These are phyloP conservation scores for Aurelia aurita complex sp. Pacific DNA, from an alignment of 30 jellyfish, hydroid and myxozoan genomes.

Conservation along the genomic window DNA sequence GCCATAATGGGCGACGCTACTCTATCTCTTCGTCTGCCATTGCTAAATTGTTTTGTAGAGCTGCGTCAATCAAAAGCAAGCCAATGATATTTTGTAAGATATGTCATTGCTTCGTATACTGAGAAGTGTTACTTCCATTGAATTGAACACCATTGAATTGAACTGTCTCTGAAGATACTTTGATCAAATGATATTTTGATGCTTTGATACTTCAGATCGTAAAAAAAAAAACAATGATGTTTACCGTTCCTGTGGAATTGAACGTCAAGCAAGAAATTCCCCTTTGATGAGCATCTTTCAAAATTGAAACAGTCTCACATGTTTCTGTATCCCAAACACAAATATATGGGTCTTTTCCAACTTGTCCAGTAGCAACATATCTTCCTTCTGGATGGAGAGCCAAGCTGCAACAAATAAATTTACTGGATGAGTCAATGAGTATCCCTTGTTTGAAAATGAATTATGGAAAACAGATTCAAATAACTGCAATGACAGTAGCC, in stretches of 20 bases:
- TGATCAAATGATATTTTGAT: too few relatives aligned
- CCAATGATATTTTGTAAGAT: too few relatives aligned
- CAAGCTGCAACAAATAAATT: conserved; percentile 43
- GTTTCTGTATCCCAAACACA: conserved; percentile 89
- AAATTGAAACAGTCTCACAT: conserved; percentile 87
- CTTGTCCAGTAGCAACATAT: conserved; percentile 96
- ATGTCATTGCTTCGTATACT: too few relatives aligned
- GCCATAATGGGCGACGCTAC: too few relatives aligned
- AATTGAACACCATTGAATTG: too few relatives aligned
- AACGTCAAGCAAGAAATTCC: conserved; percentile 88
- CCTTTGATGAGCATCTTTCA: conserved; percentile 91
- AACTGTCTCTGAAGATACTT: too few relatives aligned
- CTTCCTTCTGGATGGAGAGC: conserved; percentile 94
- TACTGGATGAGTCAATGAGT: background rate
- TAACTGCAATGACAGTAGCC: background rate
- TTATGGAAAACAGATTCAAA: background rate
- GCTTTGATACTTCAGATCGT: too few relatives aligned
- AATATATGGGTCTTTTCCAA: conserved; percentile 93
- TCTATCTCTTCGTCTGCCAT: too few relatives aligned
- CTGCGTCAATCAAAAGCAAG: too few relatives aligned
- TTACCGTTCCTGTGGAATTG: conserved; percentile 83
- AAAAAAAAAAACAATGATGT: background rate
- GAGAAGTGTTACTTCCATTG: too few relatives aligned
- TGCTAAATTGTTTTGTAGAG: too few relatives aligned
- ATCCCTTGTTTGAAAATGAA: background rate